A percentile compares a stretch with the other conserved stretches of the same genome.
These are phyloP conservation scores for Novumbra hubbsi DNA, from an alignment of 2,797 vertebrate species.

Conservation along the genomic window DNA sequence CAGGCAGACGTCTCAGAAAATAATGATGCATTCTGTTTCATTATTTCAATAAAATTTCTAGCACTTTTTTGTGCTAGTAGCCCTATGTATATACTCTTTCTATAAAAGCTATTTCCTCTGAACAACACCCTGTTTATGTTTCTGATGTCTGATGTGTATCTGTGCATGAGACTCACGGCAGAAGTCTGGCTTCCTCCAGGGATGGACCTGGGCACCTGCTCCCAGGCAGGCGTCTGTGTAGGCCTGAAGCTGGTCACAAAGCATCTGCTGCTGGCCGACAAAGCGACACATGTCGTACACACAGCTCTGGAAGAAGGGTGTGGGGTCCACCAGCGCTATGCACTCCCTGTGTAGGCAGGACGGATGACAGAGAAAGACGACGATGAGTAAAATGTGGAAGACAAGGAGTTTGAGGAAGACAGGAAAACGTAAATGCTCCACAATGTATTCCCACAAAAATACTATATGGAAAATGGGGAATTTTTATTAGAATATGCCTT, in stretches of 20 bases:
- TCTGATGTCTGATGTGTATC: background rate
- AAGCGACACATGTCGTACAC: slow-evolving; percentile 81
- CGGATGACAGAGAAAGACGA: background rate
- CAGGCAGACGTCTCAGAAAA: too few species aligned
- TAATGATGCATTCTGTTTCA: too few species aligned
- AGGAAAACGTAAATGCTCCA: background rate
- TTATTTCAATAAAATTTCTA: background rate
- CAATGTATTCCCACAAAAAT: too few species aligned
- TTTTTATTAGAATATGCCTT: too few species aligned
- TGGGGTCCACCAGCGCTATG: slow-evolving; percentile 66
- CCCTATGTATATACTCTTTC: too few species aligned
- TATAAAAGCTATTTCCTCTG: too few species aligned
- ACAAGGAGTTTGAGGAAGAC: background rate
- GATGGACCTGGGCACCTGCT: slow-evolving; percentile 67
- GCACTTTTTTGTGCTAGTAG: too few species aligned
- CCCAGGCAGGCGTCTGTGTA: slow-evolving; percentile 77
- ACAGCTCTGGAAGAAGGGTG: slow-evolving; percentile 76
- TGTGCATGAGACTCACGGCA: slow-evolving; percentile 70
- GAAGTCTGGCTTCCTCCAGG: slow-evolving; percentile 78
- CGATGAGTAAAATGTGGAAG: background rate
- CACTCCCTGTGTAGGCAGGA: slow-evolving; percentile 66
- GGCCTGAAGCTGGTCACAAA: slow-evolving; percentile 81
- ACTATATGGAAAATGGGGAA: background rate
- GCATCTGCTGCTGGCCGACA: slow-evolving; percentile 59
- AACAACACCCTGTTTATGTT: too few species aligned